Evolutionary conservation across 2,888 invertebrate species (phyloP), one percentile per base, ranked within the genome.

Genomic region (Phortica magna): DNA sequence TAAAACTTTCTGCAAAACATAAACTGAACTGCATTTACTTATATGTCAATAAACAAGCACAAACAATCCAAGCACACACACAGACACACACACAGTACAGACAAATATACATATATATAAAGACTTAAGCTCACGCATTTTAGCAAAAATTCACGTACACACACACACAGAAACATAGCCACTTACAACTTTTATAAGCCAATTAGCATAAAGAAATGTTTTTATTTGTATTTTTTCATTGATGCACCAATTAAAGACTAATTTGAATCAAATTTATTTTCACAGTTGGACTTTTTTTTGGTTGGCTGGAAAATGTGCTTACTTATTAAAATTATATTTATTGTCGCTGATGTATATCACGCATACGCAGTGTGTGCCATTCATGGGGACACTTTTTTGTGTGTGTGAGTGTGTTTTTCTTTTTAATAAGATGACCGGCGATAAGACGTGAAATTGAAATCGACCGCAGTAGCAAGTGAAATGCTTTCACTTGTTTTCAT

Each of bases 401-500:
- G 2, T 48, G 3, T 48, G 48, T 48, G 48, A 5, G 48, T 48
- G 3, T 31, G 0, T 48, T 48, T 48, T 48, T 48, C 2, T 48
- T 14, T 48, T 48, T 48, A 48, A 5, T 14, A 48, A 48, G 48
- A 6, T 48, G 14, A 12, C 48, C 48, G 48, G 2, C 48, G 14
- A 6, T 48, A 12, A 48, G 9, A 48, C 53, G 22, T 70, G 53
- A 70, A 70, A 70, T 53, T 31, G 53, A 53, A 67, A 48, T 12
- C 14, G 12, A 65, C 3, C 14, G 70, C 53, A 61, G 61, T 61
- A 48, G 19, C 42, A 64, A 78, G 81, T 76, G 80, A 84, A 85
- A 80, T 89, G 85, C 89, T 85, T 85, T 85, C 85, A 88, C 85
- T 85, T 85, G 83, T 86, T 89, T 41, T 7, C 22, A 7, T 59